These are phyloP conservation scores for Amblyopsis rosae DNA, from an alignment of 2,113 vertebrate genomes.

Conservation along the genomic window DNA sequence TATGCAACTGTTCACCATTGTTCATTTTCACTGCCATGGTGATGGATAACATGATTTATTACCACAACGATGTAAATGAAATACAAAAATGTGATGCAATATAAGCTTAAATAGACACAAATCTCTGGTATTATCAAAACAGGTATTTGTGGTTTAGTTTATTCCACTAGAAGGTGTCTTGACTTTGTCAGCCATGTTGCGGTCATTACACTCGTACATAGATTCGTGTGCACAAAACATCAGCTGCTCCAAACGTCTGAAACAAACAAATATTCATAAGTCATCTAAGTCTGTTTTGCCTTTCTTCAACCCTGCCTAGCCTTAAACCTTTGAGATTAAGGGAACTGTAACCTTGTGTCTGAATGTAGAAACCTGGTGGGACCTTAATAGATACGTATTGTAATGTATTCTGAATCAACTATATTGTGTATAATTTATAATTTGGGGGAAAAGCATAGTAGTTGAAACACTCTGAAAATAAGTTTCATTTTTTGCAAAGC, in stretches of 20 bases:
- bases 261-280: slow-evolving; percentile 31
- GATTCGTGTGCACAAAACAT: slow-evolving; percentile 92
- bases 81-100: slow-evolving; percentile 12
- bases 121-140: slow-evolving; percentile 3
- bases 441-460: no score
- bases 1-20: slow-evolving; percentile 18
- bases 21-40: background rate
- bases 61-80: slow-evolving; percentile 11
- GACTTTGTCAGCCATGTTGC: background rate
- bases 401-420: no score
- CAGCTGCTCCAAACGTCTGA: slow-evolving; percentile 91
- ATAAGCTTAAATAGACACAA: slow-evolving; percentile 1
- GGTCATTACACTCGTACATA: slow-evolving; percentile 82
- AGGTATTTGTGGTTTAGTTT: background rate
- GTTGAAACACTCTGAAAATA: no score
- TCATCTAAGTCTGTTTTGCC: no score
- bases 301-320: no score
- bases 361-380: no score
- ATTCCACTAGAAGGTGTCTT: background rate
- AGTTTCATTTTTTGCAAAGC: no score
- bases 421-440: no score
- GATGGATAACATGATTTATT: slow-evolving; percentile 10
- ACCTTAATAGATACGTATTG: no score
- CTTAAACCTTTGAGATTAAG: no score
- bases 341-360: no score